These are phyloP conservation scores for Sebastolobus altivelis DNA, from an alignment of 2,797 vertebrate genomes.

Conservation along the genomic window DNA sequence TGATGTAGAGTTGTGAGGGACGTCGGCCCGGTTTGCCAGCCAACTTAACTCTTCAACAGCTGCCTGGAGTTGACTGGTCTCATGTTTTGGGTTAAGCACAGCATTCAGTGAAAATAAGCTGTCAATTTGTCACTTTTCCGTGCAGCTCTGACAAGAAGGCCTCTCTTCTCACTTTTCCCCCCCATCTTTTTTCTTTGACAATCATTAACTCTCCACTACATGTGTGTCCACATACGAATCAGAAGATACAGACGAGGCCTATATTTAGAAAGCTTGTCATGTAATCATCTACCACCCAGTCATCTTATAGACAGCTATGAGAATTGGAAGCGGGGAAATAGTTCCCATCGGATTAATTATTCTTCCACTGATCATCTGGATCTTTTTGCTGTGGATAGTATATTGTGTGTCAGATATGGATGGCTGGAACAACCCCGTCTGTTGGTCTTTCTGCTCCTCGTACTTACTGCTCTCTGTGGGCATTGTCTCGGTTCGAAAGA, in stretches of 20 bases:
- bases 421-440: constrained; percentile 38
- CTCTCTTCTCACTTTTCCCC: neutral
- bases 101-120: constrained; percentile 9
- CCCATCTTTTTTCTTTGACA: neutral
- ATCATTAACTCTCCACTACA: constrained; percentile 25
- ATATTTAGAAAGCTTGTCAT: constrained; percentile 67
- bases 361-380: constrained; percentile 64
- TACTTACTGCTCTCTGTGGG: constrained; percentile 14
- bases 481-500: constrained; percentile 1
- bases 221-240: constrained; percentile 30
- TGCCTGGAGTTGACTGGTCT: constrained; percentile 17
- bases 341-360: constrained; percentile 74
- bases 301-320: constrained; percentile 68
- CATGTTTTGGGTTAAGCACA: constrained; percentile 2
- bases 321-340: constrained; percentile 52
- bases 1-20: constrained; percentile 48
- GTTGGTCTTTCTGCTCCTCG: constrained; percentile 36
- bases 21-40: constrained; percentile 12
- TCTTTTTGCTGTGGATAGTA: constrained; percentile 37
- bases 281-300: constrained; percentile 42
- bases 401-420: constrained; percentile 57
- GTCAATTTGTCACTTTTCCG: constrained; percentile 7
- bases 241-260: constrained; percentile 35
- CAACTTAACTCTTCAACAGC: constrained; percentile 42
- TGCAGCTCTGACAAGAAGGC: neutral